Percentiles rank a stretch among this genome's conserved stretches.
phyloP scores from a whole-genome alignment of 2,113 vertebrate species.

The Podarcis cretensis region DNA sequence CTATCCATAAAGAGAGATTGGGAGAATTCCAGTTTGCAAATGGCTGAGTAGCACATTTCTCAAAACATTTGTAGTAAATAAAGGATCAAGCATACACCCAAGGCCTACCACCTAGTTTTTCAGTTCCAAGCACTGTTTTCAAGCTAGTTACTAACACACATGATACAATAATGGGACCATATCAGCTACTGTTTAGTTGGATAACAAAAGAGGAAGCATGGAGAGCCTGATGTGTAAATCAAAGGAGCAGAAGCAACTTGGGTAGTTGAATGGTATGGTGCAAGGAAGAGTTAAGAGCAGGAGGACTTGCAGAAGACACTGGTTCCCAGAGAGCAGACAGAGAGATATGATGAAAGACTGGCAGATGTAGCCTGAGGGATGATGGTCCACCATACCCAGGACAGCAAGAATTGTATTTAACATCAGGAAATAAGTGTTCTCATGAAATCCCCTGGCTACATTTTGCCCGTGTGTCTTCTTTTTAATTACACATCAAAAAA shows the following conservation, averaged over 20 bases:
- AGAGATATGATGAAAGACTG: not conserved
- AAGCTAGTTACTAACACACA: not conserved
- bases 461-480: not conserved
- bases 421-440: not conserved
- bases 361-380: not conserved
- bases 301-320: not conserved
- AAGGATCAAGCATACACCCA: not conserved
- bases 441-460: not conserved
- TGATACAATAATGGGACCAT: not conserved
- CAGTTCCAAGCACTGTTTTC: not conserved
- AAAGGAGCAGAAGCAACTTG: not conserved
- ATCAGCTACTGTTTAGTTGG: not conserved
- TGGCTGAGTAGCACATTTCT: not conserved
- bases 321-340: not conserved
- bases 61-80: not conserved
- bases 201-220: not conserved
- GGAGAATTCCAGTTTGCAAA: not conserved
- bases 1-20: not conserved
- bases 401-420: not conserved
- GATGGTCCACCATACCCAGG: not conserved
- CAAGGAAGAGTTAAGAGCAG: not conserved
- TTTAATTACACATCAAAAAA: not conserved
- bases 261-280: not conserved
- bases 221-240: fast-evolving
- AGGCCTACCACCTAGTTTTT: not conserved